These are phyloP conservation scores for Helicoverpa assulta DNA, from an alignment of 2,888 invertebrate genomes.

Conservation along the genomic window DNA sequence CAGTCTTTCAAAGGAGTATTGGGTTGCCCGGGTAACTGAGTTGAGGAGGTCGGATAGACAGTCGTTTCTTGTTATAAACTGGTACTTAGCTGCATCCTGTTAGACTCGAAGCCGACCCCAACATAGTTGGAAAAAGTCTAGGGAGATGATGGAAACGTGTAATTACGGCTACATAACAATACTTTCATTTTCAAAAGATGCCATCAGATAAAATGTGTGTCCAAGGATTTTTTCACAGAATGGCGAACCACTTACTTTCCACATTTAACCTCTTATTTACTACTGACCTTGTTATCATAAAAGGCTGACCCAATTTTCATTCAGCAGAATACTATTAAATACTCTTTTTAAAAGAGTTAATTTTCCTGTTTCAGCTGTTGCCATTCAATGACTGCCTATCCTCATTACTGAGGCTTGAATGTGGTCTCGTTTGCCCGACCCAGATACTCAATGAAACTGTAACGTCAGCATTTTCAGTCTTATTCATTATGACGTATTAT, in stretches of 20 bases:
- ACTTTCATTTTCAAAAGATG: not conserved
- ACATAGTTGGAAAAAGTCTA: too few species aligned
- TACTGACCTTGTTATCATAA: conserved; percentile 33
- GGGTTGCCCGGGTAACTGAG: too few species aligned
- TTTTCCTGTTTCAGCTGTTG: conserved; percentile 75
- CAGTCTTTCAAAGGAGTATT: too few species aligned
- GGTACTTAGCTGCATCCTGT: too few species aligned
- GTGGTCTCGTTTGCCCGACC: conserved; percentile 73
- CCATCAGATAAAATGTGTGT: not conserved
- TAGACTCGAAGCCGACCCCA: too few species aligned
- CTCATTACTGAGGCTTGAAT: conserved; percentile 76
- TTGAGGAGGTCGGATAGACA: too few species aligned
- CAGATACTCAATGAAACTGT: conserved; percentile 66
- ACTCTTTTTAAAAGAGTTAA: conserved; percentile 72
- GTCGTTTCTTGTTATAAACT: too few species aligned
- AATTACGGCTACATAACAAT: not conserved
- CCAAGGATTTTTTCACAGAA: not conserved
- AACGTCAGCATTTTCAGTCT: conserved; percentile 65
- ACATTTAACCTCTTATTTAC: not conserved
- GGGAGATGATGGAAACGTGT: too few species aligned
- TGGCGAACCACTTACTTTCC: too few species aligned
- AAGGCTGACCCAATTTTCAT: conserved; percentile 58
- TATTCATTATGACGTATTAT: conserved; percentile 69
- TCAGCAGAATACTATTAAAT: conserved; percentile 59
- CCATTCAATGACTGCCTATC: conserved; percentile 66